phyloP scores from a whole-genome alignment of 2,888 invertebrate genomes.

The Drosophila anomelani region DNA sequence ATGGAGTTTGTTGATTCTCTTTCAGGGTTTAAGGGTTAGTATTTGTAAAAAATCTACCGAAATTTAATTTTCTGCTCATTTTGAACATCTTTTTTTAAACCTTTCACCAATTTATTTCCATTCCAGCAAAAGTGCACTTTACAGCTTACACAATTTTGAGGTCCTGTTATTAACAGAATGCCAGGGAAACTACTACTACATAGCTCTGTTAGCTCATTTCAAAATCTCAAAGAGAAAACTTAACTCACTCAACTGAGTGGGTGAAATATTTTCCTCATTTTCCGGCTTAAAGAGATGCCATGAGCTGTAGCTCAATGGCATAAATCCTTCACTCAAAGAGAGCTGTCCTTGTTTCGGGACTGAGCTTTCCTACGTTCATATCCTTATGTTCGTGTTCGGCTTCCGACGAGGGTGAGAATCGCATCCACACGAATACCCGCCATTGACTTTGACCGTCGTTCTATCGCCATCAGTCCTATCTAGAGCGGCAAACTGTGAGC shows the following conservation, averaged over 20 bases:
- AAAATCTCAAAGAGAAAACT: neutral
- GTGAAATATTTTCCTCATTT: neutral
- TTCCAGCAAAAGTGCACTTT: neutral
- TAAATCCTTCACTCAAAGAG: neutral
- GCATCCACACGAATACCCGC: conserved; percentile 35
- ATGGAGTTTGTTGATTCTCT: too few species aligned
- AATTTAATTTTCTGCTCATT: neutral
- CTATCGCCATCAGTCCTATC: conserved; percentile 70
- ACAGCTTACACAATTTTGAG: neutral
- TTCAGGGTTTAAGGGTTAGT: neutral
- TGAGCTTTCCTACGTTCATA: conserved; percentile 5
- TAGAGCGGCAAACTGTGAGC: conserved; percentile 77
- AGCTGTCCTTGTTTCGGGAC: neutral
- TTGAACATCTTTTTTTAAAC: neutral
- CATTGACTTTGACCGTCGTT: conserved; percentile 73
- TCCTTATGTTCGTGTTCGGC: neutral
- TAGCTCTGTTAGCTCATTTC: neutral
- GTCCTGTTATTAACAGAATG: too few species aligned
- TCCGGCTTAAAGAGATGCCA: neutral
- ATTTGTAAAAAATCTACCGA: neutral
- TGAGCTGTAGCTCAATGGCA: neutral
- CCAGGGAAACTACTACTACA: neutral
- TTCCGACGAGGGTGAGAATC: conserved; percentile 52
- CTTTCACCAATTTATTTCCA: neutral
- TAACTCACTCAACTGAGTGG: neutral